Evolutionary conservation across 2,888 invertebrate species (phyloP), one percentile per base, ranked within the genome.

Genomic region (Lasioglossum marginatum): DNA sequence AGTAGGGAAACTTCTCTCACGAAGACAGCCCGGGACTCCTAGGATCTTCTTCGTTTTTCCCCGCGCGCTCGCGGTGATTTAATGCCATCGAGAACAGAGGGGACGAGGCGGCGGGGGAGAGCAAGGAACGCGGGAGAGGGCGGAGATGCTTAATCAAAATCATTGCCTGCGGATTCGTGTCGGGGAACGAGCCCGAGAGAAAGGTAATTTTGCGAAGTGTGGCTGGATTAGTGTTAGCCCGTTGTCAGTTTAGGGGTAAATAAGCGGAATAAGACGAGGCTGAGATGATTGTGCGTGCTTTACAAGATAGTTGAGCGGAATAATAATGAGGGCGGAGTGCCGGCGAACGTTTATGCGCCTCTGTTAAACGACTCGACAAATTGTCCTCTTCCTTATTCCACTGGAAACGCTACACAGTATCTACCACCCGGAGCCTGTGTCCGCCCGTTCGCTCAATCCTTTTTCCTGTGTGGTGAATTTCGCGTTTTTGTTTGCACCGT

Each of bases 181-280:
- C 37, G 57, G 34, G 83, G 68, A 63, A 81, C 80, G 78, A 79
- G 71, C 48, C 34, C 72, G 78, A 68, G 78, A 60, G 81, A 72
- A 84, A 68, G 78, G 76, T 83, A 91, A 91, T 91, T 86, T 86
- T 43, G 76, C 84, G 82, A 87, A 91, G 90, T 91, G 87, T 85
- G 87, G 70, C 79, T 43, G 84, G 84, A 90, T 90, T 90, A 88
- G 84, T 66, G 81, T 45, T 85, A 79, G 86, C 84, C 81, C 78
- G 86, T 85, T 87, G 85, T 88, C 91, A 82, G 85, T 91, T 91
- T 87, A 81, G 81, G 82, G 87, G 77, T 83, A 91, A 91, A 91
- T 91, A 90, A 91, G 87, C 82, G 87, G 86, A 85, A 85, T 87
- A 91, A 91, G 91, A 91, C 79, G 85, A 84, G 82, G 63, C 60